These are phyloP conservation scores for Volucella inanis DNA, from an alignment of 2,888 invertebrate genomes.

Conservation along the genomic window DNA sequence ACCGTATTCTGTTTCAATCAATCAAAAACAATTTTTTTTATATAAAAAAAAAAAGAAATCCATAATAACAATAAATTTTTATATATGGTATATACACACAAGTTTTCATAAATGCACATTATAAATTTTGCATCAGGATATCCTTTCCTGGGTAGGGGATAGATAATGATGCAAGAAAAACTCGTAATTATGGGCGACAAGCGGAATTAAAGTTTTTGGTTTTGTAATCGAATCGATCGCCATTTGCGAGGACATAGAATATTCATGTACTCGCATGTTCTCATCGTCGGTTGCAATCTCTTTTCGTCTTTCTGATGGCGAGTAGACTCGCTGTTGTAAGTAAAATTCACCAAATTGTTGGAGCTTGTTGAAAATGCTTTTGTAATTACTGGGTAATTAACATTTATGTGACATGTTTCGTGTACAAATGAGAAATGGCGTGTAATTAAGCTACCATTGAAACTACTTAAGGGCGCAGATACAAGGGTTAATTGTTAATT, in stretches of 20 bases:
- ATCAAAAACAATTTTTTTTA: conserved; percentile 50
- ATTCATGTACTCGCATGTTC: background rate
- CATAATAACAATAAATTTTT: conserved; percentile 58
- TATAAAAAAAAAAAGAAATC: conserved; percentile 47
- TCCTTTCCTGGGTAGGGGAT: too few species aligned
- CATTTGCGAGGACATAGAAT: conserved; percentile 42
- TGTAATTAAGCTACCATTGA: background rate
- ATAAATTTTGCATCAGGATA: too few species aligned
- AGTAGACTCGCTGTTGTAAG: background rate
- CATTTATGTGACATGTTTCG: background rate
- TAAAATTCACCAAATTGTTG: conserved; percentile 3
- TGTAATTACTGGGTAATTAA: conserved; percentile 2
- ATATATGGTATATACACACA: background rate
- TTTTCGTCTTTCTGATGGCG: background rate
- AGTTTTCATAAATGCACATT: too few species aligned
- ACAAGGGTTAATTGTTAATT: too few species aligned
- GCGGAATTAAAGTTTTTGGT: conserved; percentile 10
- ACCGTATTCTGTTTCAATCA: conserved; percentile 54
- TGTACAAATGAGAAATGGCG: background rate
- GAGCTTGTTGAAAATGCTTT: background rate
- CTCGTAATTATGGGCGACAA: conserved; percentile 18
- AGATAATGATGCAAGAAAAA: conserved; percentile 14
- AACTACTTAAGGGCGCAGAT: background rate
- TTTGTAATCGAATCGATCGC: conserved; percentile 15
- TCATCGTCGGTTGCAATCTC: background rate